A percentile compares a stretch with the other conserved stretches of the same genome.
phyloP scores from a whole-genome alignment of 2,888 invertebrate species.

The Dorcus hopei region DNA sequence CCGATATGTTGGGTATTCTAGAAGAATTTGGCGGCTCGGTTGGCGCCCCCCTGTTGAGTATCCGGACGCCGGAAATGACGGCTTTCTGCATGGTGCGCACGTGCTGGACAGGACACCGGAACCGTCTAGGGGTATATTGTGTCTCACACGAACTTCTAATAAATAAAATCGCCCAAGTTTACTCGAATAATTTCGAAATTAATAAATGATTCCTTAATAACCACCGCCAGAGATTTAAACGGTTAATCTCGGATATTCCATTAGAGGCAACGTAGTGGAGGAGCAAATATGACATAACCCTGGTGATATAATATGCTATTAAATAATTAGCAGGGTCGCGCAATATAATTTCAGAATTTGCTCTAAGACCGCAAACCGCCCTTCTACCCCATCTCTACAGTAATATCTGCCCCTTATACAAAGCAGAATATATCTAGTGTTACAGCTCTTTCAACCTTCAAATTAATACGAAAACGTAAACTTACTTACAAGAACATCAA shows the following conservation, averaged over 20 bases:
- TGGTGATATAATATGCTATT: constrained; percentile 37
- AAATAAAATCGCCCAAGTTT: too few species aligned
- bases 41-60: constrained; percentile 20
- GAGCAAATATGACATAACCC: constrained; percentile 34
- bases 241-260: constrained; percentile 2
- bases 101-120: constrained; percentile 29
- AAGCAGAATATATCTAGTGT: neutral
- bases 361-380: constrained; percentile 35
- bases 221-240: constrained; percentile 1
- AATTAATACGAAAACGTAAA: too few species aligned
- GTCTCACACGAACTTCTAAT: constrained; percentile 11
- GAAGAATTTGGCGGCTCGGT: constrained; percentile 25
- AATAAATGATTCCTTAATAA: neutral
- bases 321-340: constrained; percentile 42
- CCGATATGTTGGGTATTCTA: constrained; percentile 15
- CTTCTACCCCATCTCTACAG: neutral
- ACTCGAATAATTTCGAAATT: neutral
- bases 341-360: constrained; percentile 35
- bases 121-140: constrained; percentile 17
- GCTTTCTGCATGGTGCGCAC: constrained; percentile 33
- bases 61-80: constrained; percentile 32
- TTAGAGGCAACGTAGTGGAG: constrained; percentile 5
- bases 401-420: neutral
- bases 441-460: too few species aligned
- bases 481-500: too few species aligned